These are phyloP conservation scores for Drosophila borborema DNA, from an alignment of 2,888 invertebrate genomes.

Conservation along the genomic window DNA sequence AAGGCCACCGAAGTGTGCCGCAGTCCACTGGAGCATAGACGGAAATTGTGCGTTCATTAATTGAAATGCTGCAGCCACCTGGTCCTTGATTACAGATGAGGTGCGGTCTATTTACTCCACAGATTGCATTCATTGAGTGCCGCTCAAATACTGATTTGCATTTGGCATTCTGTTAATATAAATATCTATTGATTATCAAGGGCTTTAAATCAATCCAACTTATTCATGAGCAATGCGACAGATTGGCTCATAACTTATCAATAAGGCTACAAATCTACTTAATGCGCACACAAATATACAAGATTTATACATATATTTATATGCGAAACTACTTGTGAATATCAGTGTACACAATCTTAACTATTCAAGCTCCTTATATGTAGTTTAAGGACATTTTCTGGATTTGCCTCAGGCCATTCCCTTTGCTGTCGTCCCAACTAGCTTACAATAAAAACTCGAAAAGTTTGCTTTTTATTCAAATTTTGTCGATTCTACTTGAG, in stretches of 20 bases:
- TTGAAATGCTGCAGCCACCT: conserved; percentile 38
- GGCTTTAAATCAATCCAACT: background rate
- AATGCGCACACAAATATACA: conserved; percentile 9
- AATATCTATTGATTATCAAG: conserved; percentile 1
- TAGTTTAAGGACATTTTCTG: conserved; percentile 2
- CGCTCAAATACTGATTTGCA: conserved; percentile 22
- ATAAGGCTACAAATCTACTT: conserved; percentile 15
- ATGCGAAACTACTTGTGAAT: background rate
- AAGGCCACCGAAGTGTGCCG: conserved; percentile 33
- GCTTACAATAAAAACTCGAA: conserved; percentile 18
- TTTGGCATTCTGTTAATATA: conserved; percentile 16
- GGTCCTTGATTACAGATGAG: conserved; percentile 39
- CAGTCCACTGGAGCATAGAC: conserved; percentile 8
- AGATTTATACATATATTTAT: background rate
- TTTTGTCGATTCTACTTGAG: conserved; percentile 13
- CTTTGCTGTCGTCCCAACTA: conserved; percentile 3
- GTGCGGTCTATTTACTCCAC: conserved; percentile 11
- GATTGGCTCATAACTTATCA: conserved; percentile 14
- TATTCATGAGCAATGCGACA: background rate
- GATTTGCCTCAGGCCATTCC: conserved; percentile 1
- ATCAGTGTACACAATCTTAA: conserved; percentile 18
- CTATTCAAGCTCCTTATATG: conserved; percentile 3
- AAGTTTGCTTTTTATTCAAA: conserved; percentile 28
- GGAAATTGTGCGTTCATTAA: conserved; percentile 46
- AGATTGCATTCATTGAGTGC: conserved; percentile 30